These are phyloP conservation scores for Osmerus eperlanus DNA, from an alignment of 2,113 vertebrate genomes.

Conservation along the genomic window DNA sequence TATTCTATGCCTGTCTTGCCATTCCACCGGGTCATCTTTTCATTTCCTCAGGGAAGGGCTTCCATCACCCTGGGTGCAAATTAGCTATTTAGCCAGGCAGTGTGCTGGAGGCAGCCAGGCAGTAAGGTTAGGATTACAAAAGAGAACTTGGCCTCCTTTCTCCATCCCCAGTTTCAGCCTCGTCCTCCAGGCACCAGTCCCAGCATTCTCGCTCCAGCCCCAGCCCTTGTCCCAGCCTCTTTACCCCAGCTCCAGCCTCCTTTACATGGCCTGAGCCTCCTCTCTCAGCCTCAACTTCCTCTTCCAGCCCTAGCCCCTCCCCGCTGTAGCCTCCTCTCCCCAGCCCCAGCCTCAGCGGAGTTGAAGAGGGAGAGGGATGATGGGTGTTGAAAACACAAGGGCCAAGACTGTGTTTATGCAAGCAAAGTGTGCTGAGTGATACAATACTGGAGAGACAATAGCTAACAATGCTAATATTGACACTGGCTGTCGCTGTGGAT, in stretches of 20 bases:
- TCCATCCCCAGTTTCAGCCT: no score
- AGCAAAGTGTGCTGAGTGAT: not conserved
- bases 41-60: not conserved
- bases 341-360: no score
- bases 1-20: not conserved
- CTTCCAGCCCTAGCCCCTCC: no score
- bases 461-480: slow-evolving; percentile 4
- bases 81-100: not conserved
- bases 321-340: no score
- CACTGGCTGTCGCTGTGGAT: not conserved
- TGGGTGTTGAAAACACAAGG: not conserved
- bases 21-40: not conserved
- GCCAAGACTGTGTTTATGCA: not conserved
- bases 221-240: no score
- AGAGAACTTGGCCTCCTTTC: not conserved
- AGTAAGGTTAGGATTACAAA: not conserved
- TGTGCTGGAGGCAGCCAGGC: not conserved
- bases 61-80: not conserved
- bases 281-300: no score
- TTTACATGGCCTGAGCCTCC: no score
- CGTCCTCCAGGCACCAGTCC: no score
- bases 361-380: not conserved
- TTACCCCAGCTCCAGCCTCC: no score
- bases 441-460: not conserved
- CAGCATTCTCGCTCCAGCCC: no score